Percentiles rank a stretch among this genome's conserved stretches.
Evolutionary conservation across 1,140 invertebrate species (phyloP).

Genomic region (Apis cerana): DNA sequence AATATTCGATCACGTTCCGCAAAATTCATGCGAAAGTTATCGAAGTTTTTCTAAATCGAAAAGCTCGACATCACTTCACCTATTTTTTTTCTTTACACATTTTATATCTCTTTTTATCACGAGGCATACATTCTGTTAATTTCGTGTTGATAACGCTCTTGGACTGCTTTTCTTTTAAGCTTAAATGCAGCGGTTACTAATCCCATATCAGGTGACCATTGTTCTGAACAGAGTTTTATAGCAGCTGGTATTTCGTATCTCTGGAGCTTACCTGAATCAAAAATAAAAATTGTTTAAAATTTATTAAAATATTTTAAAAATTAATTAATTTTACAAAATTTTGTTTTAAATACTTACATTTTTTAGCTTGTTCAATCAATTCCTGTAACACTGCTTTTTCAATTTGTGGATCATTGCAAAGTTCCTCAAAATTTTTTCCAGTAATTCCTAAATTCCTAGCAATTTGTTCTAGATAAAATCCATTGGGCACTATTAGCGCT

Average conservation of each 20-base stretch:
- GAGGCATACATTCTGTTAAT: slow-evolving; percentile 96
- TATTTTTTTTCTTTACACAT: slow-evolving; percentile 34
- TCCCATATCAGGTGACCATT: slow-evolving; percentile 98
- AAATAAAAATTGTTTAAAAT: not conserved
- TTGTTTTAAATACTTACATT: slow-evolving; percentile 84
- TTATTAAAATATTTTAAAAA: not conserved
- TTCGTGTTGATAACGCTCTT: slow-evolving; percentile 94
- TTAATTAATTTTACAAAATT: not conserved
- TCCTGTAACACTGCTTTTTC: slow-evolving; percentile 91
- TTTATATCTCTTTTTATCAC: slow-evolving; percentile 81
- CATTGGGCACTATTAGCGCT: slow-evolving; percentile 95
- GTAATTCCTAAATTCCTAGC: slow-evolving; percentile 85
- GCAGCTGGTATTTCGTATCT: slow-evolving; percentile 96
- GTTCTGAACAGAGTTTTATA: slow-evolving; percentile 92
- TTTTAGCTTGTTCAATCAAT: slow-evolving; percentile 90
- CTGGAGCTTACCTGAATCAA: slow-evolving; percentile 88
- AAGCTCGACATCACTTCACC: slow-evolving; percentile 37
- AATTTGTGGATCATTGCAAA: slow-evolving; percentile 87
- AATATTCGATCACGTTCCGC: slow-evolving; percentile 8
- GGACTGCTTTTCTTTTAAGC: slow-evolving; percentile 96
- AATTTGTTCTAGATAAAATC: slow-evolving; percentile 85
- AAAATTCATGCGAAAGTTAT: slow-evolving; percentile 17
- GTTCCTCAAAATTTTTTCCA: slow-evolving; percentile 85
- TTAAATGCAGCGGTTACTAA: slow-evolving; percentile 99
- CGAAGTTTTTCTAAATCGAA: slow-evolving; percentile 29